Percentiles rank a stretch among this genome's conserved stretches.
These are phyloP conservation scores for Vollenhovia emeryi DNA, from an alignment of 1,140 invertebrate genomes.

Conservation along the genomic window DNA sequence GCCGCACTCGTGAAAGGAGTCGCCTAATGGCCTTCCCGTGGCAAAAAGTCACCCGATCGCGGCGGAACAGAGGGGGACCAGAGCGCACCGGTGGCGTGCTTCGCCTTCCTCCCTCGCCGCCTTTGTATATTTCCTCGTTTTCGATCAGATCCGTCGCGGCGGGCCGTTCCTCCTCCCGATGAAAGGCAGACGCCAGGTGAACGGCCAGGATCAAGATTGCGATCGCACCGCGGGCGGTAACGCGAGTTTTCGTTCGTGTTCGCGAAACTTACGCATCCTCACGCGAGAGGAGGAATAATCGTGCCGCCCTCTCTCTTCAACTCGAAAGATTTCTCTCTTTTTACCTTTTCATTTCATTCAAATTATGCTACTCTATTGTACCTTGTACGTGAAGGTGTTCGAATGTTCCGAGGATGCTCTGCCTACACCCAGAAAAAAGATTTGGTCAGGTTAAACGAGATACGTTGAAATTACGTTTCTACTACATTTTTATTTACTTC, in stretches of 20 bases:
- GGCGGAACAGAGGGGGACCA: background rate
- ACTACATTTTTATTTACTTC: too few species aligned
- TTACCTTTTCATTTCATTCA: background rate
- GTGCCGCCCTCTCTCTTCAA: background rate
- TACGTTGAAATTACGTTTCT: too few species aligned
- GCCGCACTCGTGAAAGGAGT: slow-evolving; percentile 66
- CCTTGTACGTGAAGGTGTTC: background rate
- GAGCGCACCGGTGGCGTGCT: background rate
- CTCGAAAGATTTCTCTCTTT: background rate
- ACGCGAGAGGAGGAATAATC: background rate
- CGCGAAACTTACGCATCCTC: slow-evolving; percentile 41
- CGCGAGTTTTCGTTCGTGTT: slow-evolving; percentile 53
- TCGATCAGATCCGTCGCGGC: background rate
- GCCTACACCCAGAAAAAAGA: background rate
- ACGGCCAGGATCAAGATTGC: slow-evolving; percentile 73
- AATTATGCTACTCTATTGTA: background rate
- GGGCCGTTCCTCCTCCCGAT: slow-evolving; percentile 29
- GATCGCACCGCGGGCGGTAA: slow-evolving; percentile 24
- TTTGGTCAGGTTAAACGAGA: too few species aligned
- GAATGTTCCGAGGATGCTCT: background rate
- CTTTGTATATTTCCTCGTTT: slow-evolving; percentile 65
- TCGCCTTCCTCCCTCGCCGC: slow-evolving; percentile 43
- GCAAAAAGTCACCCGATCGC: slow-evolving; percentile 59
- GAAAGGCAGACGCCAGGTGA: slow-evolving; percentile 66
- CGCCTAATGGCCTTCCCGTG: slow-evolving; percentile 49